A percentile compares a stretch with the other conserved stretches of the same genome.
These are phyloP conservation scores for Ophion slaviceki DNA, from an alignment of 2,888 invertebrate species.

Conservation along the genomic window DNA sequence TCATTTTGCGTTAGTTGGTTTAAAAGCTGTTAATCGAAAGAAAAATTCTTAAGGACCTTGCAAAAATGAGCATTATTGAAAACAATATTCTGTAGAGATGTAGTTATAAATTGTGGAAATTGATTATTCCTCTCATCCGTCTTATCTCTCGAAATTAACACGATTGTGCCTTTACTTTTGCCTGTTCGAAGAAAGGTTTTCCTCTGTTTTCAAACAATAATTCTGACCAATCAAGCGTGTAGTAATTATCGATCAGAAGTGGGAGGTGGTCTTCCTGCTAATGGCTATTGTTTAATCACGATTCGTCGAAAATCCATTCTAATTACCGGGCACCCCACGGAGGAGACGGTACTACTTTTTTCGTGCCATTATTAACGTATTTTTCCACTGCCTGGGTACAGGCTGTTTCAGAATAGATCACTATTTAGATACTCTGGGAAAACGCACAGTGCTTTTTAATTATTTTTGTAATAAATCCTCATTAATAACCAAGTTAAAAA, in stretches of 20 bases:
- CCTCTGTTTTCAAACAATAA: neutral
- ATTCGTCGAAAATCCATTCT: neutral
- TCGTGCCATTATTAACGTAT: neutral
- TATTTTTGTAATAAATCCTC: too few relatives aligned
- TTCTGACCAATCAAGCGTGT: neutral
- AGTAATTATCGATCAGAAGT: neutral
- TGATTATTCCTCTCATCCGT: too few relatives aligned
- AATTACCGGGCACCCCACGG: neutral
- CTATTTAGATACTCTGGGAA: neutral
- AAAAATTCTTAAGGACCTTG: neutral
- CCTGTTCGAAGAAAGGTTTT: neutral
- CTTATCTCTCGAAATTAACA: too few relatives aligned
- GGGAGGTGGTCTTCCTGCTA: neutral
- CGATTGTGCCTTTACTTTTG: neutral
- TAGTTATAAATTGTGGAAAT: neutral
- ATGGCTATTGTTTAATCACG: neutral
- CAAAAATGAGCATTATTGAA: neutral
- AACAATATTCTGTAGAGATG: neutral
- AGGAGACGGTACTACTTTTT: neutral
- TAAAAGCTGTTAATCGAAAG: neutral
- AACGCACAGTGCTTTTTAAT: too few relatives aligned
- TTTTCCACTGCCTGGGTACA: slow-evolving; percentile 1
- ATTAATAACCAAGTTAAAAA: too few relatives aligned
- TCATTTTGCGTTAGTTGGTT: neutral
- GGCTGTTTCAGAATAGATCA: neutral